phyloP scores from a whole-genome alignment of 1,140 invertebrate species.

The Lasioglossum baleicum region DNA sequence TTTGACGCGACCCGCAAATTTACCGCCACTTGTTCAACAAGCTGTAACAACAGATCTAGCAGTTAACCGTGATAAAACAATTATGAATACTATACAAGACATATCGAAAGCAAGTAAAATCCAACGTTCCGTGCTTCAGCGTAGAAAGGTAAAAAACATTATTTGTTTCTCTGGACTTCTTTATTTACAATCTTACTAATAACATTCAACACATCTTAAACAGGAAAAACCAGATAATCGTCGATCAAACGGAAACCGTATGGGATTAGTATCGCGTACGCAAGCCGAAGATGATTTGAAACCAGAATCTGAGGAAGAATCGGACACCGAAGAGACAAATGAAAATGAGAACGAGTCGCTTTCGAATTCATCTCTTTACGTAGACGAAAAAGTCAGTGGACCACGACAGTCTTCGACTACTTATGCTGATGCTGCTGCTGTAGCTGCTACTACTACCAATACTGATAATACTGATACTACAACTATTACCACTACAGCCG shows the following conservation, averaged over 20 bases:
- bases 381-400: neutral
- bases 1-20: conserved; percentile 87
- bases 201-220: neutral
- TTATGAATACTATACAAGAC: conserved; percentile 47
- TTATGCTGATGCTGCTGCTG: neutral
- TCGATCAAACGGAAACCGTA: too few species aligned
- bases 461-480: neutral
- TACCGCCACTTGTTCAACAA: conserved; percentile 80
- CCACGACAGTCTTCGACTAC: neutral
- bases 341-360: neutral
- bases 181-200: neutral
- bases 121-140: neutral
- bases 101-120: conserved; percentile 7
- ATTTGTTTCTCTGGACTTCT: neutral
- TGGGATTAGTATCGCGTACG: too few species aligned
- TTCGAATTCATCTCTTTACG: neutral
- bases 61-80: conserved; percentile 36
- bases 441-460: neutral
- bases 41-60: neutral
- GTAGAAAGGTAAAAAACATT: conserved; percentile 1
- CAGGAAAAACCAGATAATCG: conserved; percentile 1
- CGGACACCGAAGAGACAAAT: conserved; percentile 1
- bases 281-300: neutral
- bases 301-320: conserved; percentile 1
- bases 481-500: neutral